Conservation (phyloP, 2,797 vertebrate species). For the Megalops cyprinoides region DNA sequence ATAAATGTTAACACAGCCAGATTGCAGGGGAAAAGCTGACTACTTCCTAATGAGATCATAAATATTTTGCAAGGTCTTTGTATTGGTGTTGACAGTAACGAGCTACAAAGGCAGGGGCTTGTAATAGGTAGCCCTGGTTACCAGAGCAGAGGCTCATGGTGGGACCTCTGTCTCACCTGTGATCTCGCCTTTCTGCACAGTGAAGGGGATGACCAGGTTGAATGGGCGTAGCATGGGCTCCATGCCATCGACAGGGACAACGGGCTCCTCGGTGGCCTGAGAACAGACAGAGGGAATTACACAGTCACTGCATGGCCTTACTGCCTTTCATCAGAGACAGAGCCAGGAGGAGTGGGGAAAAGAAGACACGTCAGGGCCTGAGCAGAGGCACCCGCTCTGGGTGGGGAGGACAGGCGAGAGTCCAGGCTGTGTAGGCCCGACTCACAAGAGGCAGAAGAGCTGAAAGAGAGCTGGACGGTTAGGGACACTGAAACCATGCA, state of each 20-base stretch:
- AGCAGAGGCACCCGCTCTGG: not conserved
- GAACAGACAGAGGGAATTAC: not conserved
- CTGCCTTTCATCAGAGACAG: not conserved
- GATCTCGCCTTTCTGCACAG: slow-evolving; percentile 91
- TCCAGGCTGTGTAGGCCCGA: slow-evolving; percentile 24
- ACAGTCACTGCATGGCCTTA: not conserved
- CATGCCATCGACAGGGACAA: slow-evolving; percentile 78
- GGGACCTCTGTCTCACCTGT: slow-evolving; percentile 81
- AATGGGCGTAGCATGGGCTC: slow-evolving; percentile 89
- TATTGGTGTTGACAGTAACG: not conserved
- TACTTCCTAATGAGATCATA: too few relatives aligned
- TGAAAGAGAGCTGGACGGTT: slow-evolving; percentile 14
- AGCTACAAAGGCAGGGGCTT: not conserved
- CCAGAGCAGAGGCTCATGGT: not conserved
- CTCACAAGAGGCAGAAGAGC: slow-evolving; percentile 19
- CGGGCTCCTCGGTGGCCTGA: slow-evolving; percentile 91
- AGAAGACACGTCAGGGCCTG: not conserved
- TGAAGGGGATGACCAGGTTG: slow-evolving; percentile 93
- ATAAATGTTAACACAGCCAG: too few relatives aligned
- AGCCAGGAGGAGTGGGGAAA: not conserved
- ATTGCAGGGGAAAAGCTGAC: too few relatives aligned
- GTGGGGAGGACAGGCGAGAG: slow-evolving; percentile 13
- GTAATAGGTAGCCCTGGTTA: too few relatives aligned
- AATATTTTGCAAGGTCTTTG: too few relatives aligned
- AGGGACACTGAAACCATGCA: slow-evolving; percentile 21